phyloP scores from a whole-genome alignment of 2,113 vertebrate genomes.

The Trematomus loennbergii region DNA sequence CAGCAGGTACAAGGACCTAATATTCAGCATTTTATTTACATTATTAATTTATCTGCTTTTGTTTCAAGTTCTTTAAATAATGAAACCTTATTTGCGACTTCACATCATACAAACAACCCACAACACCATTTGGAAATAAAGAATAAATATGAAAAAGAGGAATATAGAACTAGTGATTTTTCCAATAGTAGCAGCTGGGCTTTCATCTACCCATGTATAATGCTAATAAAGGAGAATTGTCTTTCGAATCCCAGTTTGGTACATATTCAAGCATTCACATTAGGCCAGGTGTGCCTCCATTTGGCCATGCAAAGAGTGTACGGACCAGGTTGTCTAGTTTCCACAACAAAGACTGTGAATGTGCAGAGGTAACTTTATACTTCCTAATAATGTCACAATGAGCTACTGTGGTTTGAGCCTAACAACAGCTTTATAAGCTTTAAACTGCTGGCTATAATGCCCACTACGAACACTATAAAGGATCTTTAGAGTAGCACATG shows the following conservation, averaged over 20 bases:
- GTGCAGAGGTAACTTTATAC: slow-evolving; percentile 67
- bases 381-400: slow-evolving; percentile 57
- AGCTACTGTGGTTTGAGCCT: slow-evolving; percentile 57
- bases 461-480: slow-evolving; percentile 62
- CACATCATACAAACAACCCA: slow-evolving; percentile 81
- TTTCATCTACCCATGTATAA: slow-evolving; percentile 77
- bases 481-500: slow-evolving; percentile 58
- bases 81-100: slow-evolving; percentile 78
- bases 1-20: slow-evolving; percentile 66
- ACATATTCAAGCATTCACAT: slow-evolving; percentile 78
- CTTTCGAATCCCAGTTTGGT: slow-evolving; percentile 73
- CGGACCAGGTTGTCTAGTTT: slow-evolving; percentile 54
- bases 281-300: slow-evolving; percentile 79
- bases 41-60: slow-evolving; percentile 69
- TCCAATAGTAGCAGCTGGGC: slow-evolving; percentile 77
- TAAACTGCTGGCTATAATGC: slow-evolving; percentile 50
- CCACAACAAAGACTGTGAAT: slow-evolving; percentile 52
- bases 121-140: slow-evolving; percentile 78
- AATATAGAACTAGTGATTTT: slow-evolving; percentile 68
- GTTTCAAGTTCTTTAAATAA: slow-evolving; percentile 69
- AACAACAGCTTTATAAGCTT: slow-evolving; percentile 56
- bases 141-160: slow-evolving; percentile 78
- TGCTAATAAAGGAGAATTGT: slow-evolving; percentile 74
- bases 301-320: slow-evolving; percentile 78
- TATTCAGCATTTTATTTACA: slow-evolving; percentile 78